Evolutionary conservation across 2,113 vertebrate species (phyloP).

Genomic region (Trichomycterus rosablanca): DNA sequence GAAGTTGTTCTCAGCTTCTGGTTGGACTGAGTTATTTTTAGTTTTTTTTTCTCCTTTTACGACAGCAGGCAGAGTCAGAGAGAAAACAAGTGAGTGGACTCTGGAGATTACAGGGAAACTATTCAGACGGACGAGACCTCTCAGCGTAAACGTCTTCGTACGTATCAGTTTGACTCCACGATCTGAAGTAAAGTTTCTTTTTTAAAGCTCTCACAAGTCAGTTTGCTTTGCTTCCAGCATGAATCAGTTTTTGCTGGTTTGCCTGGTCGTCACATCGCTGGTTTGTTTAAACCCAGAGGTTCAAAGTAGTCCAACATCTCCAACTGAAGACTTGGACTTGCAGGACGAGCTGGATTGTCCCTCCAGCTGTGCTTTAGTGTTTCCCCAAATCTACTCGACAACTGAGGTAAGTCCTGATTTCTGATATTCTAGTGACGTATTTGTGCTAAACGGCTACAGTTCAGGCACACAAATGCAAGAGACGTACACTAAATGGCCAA

Average conservation of each 20-base stretch:
- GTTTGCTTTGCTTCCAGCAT: neutral
- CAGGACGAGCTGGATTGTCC: neutral
- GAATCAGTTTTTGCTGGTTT: conserved; percentile 9
- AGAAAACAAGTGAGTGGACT: conserved; percentile 1
- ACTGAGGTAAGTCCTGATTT: conserved; percentile 4
- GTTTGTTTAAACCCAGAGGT: neutral
- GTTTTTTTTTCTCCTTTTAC: neutral
- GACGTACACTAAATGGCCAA: too few species aligned
- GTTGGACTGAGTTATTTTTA: too few species aligned
- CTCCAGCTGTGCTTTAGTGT: neutral
- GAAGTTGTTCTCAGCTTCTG: too few species aligned
- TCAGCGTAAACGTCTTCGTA: neutral
- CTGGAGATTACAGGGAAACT: neutral
- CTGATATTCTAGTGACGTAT: too few species aligned
- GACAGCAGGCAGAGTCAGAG: neutral
- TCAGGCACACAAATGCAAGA: neutral
- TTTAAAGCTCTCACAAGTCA: too few species aligned
- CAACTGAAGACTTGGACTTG: too few species aligned
- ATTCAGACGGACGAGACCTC: neutral
- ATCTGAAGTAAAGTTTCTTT: too few species aligned
- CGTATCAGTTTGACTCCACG: conserved; percentile 26
- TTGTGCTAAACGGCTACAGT: too few species aligned
- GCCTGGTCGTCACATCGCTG: conserved; percentile 6
- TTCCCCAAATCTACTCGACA: neutral
- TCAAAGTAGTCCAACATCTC: neutral